Evolutionary conservation across 1,140 invertebrate genomes (phyloP).

Genomic region (Phenacoccus solenopsis): DNA sequence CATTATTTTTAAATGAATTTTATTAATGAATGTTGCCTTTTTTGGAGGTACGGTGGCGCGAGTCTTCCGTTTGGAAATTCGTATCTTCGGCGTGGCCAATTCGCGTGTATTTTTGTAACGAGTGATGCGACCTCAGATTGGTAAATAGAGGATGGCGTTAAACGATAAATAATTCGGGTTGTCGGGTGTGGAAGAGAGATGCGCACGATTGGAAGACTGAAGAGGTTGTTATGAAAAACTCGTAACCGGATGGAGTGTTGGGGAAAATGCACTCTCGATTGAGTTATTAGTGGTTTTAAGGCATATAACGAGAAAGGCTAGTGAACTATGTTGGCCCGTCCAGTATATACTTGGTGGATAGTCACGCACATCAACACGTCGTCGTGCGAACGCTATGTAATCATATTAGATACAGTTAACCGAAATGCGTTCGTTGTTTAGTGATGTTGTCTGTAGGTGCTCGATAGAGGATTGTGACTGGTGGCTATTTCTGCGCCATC

Average conservation of each 20-base stretch:
- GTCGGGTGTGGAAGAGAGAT: too few relatives aligned
- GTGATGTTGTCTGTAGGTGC: too few relatives aligned
- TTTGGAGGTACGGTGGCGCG: background rate
- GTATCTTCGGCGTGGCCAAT: too few relatives aligned
- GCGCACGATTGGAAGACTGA: too few relatives aligned
- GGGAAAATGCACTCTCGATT: background rate
- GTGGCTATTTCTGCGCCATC: too few relatives aligned
- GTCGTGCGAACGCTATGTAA: background rate
- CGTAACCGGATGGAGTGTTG: background rate
- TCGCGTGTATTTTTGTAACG: too few relatives aligned
- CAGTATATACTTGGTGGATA: too few relatives aligned
- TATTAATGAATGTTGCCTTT: background rate
- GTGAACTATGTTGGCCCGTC: background rate
- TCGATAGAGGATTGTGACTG: too few relatives aligned
- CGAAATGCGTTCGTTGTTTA: too few relatives aligned
- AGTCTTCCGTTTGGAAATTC: background rate
- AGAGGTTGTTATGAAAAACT: too few relatives aligned
- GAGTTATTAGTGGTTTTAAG: conserved; percentile 2
- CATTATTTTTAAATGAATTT: background rate
- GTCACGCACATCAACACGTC: background rate
- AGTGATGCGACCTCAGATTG: too few relatives aligned
- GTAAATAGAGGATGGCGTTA: background rate
- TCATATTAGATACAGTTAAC: background rate
- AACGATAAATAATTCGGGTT: background rate
- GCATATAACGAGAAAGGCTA: background rate